Evolutionary conservation across 2,113 vertebrate genomes (phyloP), one percentile per base, ranked within the genome.

Genomic region (Ailurus styani): DNA sequence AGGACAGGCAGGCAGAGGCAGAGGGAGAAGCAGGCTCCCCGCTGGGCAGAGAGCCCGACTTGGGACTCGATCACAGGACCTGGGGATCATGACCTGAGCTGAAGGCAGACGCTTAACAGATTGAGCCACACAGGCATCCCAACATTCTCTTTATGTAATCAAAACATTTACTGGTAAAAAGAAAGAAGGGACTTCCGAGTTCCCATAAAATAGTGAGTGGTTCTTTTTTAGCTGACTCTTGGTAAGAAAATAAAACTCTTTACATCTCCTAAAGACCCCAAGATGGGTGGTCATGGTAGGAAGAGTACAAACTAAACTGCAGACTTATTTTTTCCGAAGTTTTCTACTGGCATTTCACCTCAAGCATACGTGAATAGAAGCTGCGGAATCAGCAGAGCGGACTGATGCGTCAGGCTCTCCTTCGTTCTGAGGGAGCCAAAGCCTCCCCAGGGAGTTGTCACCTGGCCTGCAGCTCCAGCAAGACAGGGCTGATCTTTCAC

Each of bases 331-430:
- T 66, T 66, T 64, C 14, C 18, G 21, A 78, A 85, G 37, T 77
- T 94, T 96, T 66, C 90, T 79, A 23, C 40, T 37, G 57, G 27
- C 34, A 62, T 64, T 83, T 90, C 86, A 78, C 52, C 66, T 62
- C 40, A 82, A 40, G 86, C 54, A 57, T 34, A 40, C 2, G 1
- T 68, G 64, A 77, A 84, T 70, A 95, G 90, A 96, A 96, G 68
- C 72, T 95, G 78, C 45, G 77, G 62, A 55, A 8, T 97, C 91
- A 92, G 93, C 96, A 95, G 66, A 83, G 82, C 15, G 95, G 94
- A 70, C 29, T 54, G 57, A 72, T 3, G 20, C 0, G 0, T 85
- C 86, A 93, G 83, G 70, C 54, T 93, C 82, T 95, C 78, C 81
- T 72, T 78, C 29, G 17, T 81, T 87, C 79, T 54, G 45, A 73